Evolutionary conservation across 2,888 invertebrate species (phyloP).

Genomic region (Thymelicus acteon): DNA sequence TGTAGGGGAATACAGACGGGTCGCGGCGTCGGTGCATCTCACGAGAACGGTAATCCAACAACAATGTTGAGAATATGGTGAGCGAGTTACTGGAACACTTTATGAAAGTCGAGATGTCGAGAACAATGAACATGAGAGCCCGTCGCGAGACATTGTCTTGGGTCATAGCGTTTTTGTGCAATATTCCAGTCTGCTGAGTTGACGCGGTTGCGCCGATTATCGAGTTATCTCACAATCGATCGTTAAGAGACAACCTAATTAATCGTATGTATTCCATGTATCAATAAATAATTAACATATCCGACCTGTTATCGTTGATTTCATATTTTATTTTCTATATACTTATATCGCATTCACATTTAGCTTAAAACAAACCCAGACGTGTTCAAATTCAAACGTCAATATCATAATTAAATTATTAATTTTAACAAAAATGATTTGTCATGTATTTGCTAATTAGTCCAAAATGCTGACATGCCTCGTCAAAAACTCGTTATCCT

Average conservation of each 20-base stretch:
- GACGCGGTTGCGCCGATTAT: conserved; percentile 40
- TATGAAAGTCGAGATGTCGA: conserved; percentile 75
- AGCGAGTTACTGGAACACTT: conserved; percentile 59
- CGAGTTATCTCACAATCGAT: conserved; percentile 37
- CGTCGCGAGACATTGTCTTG: conserved; percentile 64
- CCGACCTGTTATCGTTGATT: not conserved
- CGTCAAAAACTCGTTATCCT: conserved; percentile 23
- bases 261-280: conserved; percentile 16
- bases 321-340: not conserved
- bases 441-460: conserved; percentile 30
- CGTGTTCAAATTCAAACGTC: conserved; percentile 5
- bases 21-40: conserved; percentile 51
- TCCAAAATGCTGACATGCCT: conserved; percentile 25
- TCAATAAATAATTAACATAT: not conserved
- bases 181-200: conserved; percentile 51
- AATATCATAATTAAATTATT: conserved; percentile 27
- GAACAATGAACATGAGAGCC: conserved; percentile 75
- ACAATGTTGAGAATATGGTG: conserved; percentile 76
- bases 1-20: conserved; percentile 33
- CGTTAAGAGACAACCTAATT: conserved; percentile 33
- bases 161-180: conserved; percentile 61
- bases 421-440: conserved; percentile 23
- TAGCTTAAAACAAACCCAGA: not conserved
- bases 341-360: not conserved
- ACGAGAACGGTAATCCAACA: conserved; percentile 57